Conservation (phyloP, 2,888 invertebrate genomes). For the Agrochola macilenta region DNA sequence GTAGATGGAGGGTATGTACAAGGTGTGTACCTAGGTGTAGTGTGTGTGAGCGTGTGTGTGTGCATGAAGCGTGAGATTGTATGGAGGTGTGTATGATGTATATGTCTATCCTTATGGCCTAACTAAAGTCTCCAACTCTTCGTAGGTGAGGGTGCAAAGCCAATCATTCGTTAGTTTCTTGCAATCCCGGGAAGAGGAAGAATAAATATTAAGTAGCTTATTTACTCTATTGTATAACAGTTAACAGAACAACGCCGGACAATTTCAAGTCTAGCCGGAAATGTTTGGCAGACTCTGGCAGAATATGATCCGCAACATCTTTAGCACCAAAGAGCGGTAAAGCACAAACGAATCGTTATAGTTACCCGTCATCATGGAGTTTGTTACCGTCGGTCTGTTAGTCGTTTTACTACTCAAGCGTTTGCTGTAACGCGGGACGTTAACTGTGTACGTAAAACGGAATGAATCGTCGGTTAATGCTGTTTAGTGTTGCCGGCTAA, state of each 20-base stretch:
- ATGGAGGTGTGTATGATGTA: too few relatives aligned
- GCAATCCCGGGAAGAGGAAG: too few relatives aligned
- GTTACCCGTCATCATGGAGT: slow-evolving; percentile 61
- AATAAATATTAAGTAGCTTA: too few relatives aligned
- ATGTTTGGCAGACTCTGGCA: slow-evolving; percentile 21
- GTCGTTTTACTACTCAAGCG: slow-evolving; percentile 72
- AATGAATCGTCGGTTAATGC: slow-evolving; percentile 64
- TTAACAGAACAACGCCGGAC: not conserved
- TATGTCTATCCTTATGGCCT: too few relatives aligned
- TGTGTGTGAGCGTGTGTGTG: too few relatives aligned
- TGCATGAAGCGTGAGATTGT: too few relatives aligned
- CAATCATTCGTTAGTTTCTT: too few relatives aligned
- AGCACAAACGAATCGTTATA: slow-evolving; percentile 43
- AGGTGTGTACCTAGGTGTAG: too few relatives aligned
- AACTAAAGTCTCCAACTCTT: too few relatives aligned
- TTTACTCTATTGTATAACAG: not conserved
- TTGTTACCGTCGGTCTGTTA: slow-evolving; percentile 68
- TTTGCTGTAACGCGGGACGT: slow-evolving; percentile 67
- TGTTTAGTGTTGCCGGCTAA: slow-evolving; percentile 62
- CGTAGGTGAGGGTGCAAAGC: too few relatives aligned
- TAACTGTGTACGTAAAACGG: slow-evolving; percentile 76
- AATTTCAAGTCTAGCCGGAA: not conserved
- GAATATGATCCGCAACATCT: slow-evolving; percentile 16
- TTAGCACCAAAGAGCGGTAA: slow-evolving; percentile 12
- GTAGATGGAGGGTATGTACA: too few relatives aligned